Evolutionary conservation across 2,113 vertebrate species (phyloP).

Genomic region (Abramis brama): DNA sequence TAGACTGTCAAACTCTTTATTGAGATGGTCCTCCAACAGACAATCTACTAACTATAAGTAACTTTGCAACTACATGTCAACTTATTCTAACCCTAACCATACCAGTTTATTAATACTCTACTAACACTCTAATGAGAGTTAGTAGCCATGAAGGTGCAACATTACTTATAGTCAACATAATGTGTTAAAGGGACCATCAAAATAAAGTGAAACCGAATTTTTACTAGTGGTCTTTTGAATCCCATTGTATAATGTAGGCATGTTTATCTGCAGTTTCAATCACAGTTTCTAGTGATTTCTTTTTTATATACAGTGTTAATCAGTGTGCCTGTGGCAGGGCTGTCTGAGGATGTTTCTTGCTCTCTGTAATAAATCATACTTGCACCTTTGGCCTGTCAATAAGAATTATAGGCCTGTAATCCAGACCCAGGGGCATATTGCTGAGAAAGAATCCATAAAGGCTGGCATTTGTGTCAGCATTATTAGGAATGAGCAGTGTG

Average conservation of each 20-base stretch:
- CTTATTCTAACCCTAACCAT: too few species aligned
- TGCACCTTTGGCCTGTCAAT: slow-evolving; percentile 45
- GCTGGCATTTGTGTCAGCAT: slow-evolving; percentile 52
- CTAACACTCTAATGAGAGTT: too few species aligned
- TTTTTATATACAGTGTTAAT: neutral
- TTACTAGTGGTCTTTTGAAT: neutral
- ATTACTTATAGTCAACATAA: too few species aligned
- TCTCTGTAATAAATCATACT: slow-evolving; percentile 32
- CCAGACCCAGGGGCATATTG: slow-evolving; percentile 43
- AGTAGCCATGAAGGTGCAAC: too few species aligned
- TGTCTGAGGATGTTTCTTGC: slow-evolving; percentile 14
- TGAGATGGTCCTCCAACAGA: too few species aligned
- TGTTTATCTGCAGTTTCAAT: neutral
- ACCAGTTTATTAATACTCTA: too few species aligned
- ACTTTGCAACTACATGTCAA: too few species aligned
- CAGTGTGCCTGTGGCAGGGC: neutral
- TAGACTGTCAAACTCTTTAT: too few species aligned
- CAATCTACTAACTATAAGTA: too few species aligned
- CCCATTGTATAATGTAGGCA: neutral
- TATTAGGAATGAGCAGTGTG: slow-evolving; percentile 45
- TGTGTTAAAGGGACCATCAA: too few species aligned
- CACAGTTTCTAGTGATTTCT: neutral
- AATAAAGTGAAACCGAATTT: neutral
- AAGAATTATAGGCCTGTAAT: slow-evolving; percentile 46
- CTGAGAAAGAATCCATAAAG: slow-evolving; percentile 48